Percentiles rank a stretch among this genome's conserved stretches.
Evolutionary conservation across 2,888 invertebrate species (phyloP).

Genomic region (Hydriomena furcata): DNA sequence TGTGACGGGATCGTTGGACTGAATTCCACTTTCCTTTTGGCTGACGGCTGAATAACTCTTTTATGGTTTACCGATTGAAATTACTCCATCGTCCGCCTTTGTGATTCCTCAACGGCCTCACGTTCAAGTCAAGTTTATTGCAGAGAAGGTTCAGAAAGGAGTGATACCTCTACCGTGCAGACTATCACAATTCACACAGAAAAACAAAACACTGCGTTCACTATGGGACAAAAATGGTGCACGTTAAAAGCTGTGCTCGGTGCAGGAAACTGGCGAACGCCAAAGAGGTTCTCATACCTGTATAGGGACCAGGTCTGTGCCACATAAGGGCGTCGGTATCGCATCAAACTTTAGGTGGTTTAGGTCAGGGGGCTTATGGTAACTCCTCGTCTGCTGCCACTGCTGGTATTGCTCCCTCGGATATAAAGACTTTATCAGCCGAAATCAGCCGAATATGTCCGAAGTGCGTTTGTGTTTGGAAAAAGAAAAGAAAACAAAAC

Average conservation of each 20-base stretch:
- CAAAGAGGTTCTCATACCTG: constrained; percentile 80
- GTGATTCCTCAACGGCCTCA: neutral
- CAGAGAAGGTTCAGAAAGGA: constrained; percentile 18
- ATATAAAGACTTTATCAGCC: constrained; percentile 81
- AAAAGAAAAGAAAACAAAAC: constrained; percentile 83
- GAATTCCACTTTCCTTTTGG: neutral
- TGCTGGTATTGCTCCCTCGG: constrained; percentile 86
- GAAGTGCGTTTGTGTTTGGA: constrained; percentile 82
- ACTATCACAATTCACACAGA: constrained; percentile 48
- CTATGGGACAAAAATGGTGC: constrained; percentile 60
- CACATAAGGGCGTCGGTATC: constrained; percentile 76
- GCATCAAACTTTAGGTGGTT: constrained; percentile 82
- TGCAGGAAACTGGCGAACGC: constrained; percentile 67
- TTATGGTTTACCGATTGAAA: neutral
- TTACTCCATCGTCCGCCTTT: no score
- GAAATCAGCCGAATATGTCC: constrained; percentile 78
- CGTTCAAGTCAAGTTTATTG: neutral
- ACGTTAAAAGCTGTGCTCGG: constrained; percentile 74
- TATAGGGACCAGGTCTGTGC: constrained; percentile 79
- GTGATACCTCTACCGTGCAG: constrained; percentile 60
- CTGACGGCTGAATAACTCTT: neutral
- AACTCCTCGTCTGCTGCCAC: constrained; percentile 86
- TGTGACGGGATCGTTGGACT: neutral
- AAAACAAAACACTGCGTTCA: constrained; percentile 52
- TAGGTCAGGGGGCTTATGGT: constrained; percentile 82